Evolutionary conservation across 2,888 invertebrate species (phyloP).

Genomic region (Apocheima hispidaria): DNA sequence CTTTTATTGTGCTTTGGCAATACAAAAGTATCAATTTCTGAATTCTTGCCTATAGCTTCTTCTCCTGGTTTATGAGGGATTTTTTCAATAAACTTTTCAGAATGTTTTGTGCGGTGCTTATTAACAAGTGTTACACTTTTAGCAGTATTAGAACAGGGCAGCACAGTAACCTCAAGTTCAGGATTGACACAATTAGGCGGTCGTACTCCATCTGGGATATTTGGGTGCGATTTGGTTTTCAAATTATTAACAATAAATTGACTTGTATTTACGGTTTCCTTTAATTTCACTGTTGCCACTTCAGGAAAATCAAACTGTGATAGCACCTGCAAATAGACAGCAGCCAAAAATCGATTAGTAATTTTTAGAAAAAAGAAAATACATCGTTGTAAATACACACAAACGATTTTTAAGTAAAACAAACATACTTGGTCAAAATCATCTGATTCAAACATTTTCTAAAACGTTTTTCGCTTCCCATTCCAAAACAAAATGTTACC

Average conservation of each 20-base stretch:
- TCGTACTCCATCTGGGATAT: neutral
- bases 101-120: neutral
- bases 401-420: constrained; percentile 9
- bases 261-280: neutral
- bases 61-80: neutral
- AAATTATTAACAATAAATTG: neutral
- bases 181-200: neutral
- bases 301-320: constrained; percentile 77
- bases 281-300: constrained; percentile 31
- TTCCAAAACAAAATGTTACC: neutral
- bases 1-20: constrained; percentile 72
- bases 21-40: constrained; percentile 25
- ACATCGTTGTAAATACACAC: neutral
- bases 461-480: neutral
- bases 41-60: constrained; percentile 6
- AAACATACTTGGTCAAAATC: constrained; percentile 75
- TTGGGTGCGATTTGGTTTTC: neutral
- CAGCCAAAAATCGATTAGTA: neutral
- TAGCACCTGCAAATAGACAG: constrained; percentile 59
- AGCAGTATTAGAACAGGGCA: constrained; percentile 7
- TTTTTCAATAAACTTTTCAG: neutral
- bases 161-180: neutral
- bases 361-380: too few relatives aligned
- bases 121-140: neutral
- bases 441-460: constrained; percentile 78